Evolutionary conservation across 2,113 vertebrate genomes (phyloP).

Genomic region (Misgurnus mizolepis): DNA sequence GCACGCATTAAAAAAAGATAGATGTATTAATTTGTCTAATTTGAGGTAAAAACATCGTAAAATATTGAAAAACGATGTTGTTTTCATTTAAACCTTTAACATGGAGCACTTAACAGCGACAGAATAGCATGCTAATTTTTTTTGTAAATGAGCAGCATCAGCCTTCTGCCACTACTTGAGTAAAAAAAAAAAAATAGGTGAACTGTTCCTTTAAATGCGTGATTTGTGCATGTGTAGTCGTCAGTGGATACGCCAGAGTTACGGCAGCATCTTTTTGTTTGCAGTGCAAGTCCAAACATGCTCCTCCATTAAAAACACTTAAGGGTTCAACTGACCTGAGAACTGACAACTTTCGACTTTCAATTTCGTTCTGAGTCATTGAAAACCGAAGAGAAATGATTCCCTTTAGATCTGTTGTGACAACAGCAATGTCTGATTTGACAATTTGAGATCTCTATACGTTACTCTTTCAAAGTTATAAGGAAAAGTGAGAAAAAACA

Average conservation of each 20-base stretch:
- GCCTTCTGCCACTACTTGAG: too few relatives aligned
- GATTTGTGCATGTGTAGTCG: neutral
- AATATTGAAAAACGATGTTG: too few relatives aligned
- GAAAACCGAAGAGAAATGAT: neutral
- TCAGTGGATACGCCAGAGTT: neutral
- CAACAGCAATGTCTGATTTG: neutral
- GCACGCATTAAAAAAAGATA: too few relatives aligned
- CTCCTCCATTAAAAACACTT: neutral
- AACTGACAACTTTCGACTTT: neutral
- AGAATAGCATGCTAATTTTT: too few relatives aligned
- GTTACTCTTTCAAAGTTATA: slow-evolving; percentile 18
- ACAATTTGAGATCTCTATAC: neutral
- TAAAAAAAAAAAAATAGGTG: too few relatives aligned
- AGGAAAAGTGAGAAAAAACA: neutral
- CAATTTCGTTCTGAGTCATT: neutral
- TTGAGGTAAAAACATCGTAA: too few relatives aligned
- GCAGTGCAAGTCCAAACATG: slow-evolving; percentile 22
- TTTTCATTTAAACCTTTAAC: too few relatives aligned
- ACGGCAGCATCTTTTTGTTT: slow-evolving; percentile 31
- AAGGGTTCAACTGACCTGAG: slow-evolving; percentile 18
- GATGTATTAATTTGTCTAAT: too few relatives aligned
- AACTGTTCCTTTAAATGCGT: too few relatives aligned
- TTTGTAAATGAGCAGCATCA: too few relatives aligned
- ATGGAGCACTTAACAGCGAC: too few relatives aligned
- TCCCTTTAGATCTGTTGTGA: neutral